These are phyloP conservation scores for Pluvialis apricaria DNA, from an alignment of 2,113 vertebrate species.

Conservation along the genomic window DNA sequence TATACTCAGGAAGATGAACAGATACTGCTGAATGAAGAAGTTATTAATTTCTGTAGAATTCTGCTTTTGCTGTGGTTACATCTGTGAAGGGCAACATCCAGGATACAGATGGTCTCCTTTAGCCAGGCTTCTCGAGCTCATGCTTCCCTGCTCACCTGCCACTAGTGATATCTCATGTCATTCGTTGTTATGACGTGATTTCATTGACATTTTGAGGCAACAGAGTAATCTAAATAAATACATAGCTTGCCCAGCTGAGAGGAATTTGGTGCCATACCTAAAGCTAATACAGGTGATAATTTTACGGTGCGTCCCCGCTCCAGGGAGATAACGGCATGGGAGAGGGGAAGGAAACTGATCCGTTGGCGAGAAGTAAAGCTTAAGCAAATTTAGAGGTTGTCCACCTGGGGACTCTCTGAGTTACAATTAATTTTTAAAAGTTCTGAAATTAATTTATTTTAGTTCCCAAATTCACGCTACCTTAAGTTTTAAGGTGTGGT, in stretches of 20 bases:
- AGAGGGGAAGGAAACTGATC: not conserved
- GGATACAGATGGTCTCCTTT: not conserved
- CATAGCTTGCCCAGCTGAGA: not conserved
- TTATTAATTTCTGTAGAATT: not conserved
- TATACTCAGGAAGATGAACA: not conserved
- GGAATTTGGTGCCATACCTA: not conserved
- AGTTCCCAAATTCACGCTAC: not conserved
- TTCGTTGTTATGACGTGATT: not conserved
- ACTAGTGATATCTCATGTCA: not conserved
- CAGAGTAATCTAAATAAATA: not conserved
- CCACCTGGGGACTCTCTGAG: not conserved
- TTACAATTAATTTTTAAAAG: not conserved
- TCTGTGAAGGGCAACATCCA: not conserved
- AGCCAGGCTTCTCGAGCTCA: not conserved
- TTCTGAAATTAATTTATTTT: not conserved
- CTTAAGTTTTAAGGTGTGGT: not conserved
- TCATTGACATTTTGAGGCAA: not conserved
- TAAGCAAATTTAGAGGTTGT: not conserved
- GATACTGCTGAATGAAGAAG: not conserved
- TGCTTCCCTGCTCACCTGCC: not conserved
- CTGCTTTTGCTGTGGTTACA: not conserved
- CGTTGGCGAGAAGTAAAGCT: not conserved
- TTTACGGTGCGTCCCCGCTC: rapidly evolving
- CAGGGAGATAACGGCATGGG: not conserved
- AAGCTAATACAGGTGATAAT: not conserved